Conservation (phyloP, 2,888 invertebrate species). For the Thecophora atra region DNA sequence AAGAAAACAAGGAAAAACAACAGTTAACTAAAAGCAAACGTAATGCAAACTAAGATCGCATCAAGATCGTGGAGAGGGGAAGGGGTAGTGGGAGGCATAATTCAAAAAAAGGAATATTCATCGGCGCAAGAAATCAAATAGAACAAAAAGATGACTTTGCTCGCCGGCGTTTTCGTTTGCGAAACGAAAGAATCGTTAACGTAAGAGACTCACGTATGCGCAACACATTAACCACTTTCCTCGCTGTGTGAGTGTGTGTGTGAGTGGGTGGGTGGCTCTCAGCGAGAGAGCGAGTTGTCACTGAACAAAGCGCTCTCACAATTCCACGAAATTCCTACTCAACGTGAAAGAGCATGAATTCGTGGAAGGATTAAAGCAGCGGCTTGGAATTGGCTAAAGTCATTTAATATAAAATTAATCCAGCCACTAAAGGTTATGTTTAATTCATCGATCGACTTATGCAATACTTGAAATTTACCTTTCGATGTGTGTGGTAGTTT, state of each 20-base stretch:
- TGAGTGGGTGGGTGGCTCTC: neutral
- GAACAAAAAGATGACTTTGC: constrained; percentile 9
- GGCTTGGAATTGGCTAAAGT: too few relatives aligned
- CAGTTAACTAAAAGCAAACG: constrained; percentile 33
- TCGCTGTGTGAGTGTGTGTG: constrained; percentile 8
- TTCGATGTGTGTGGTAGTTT: too few relatives aligned
- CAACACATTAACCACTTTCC: constrained; percentile 57
- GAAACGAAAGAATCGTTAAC: constrained; percentile 52
- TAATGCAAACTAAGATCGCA: constrained; percentile 23
- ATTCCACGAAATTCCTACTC: too few relatives aligned
- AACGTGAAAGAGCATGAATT: too few relatives aligned
- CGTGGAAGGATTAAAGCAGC: too few relatives aligned
- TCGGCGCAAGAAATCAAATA: constrained; percentile 27
- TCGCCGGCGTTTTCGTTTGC: neutral
- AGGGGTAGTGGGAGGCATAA: neutral
- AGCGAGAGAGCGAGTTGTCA: too few relatives aligned
- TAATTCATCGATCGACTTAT: too few relatives aligned
- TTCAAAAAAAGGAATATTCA: constrained; percentile 2
- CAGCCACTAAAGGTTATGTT: too few relatives aligned
- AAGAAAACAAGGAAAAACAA: too few relatives aligned
- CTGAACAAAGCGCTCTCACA: too few relatives aligned
- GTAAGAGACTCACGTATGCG: constrained; percentile 60
- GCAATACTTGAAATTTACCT: too few relatives aligned
- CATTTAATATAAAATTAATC: too few relatives aligned
- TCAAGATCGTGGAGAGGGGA: neutral